Evolutionary conservation across 1,140 invertebrate species (phyloP), one percentile per base, ranked within the genome.

Genomic region (Maconellicoccus hirsutus): DNA sequence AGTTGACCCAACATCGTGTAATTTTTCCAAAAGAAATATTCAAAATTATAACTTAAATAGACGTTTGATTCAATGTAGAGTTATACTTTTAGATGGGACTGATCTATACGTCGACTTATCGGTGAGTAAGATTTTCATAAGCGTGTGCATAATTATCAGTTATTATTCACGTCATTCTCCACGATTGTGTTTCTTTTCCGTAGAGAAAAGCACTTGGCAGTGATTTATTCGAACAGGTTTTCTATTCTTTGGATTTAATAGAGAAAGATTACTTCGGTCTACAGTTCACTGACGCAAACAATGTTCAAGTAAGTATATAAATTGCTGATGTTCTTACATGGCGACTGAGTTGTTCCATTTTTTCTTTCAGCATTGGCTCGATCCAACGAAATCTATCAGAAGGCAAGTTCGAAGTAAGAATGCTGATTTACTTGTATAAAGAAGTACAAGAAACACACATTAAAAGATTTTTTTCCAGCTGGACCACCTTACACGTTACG

Each of bases 241-340:
- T 98, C 82, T 97, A 97, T 81, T 92, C 93, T 52, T 81, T 98
- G 77, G 96, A 98, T 79, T 83, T 99, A 63, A 94, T 98, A 74
- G 98, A 99, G 80, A 98, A 96, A 80, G 97, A 99, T 82, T 99
- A 99, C 79, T 99, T 99, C 86, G 97, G 96, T 14, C 81, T 99
- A 23, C 96, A 98, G 80, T 99, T 91, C 78, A 98, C 94, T 23
- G 97, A 99, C 81, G 89, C 89, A 23, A 94, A 94, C 80, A 91
- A 94, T 84, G 91, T 94, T 0, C 79, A 81, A 76, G 81, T 82
- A 76, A 75, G n/a, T 52, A 16, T 52, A 8, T 19, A 16, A 52
- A 52, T 16, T 16, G n/a, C 33, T 38, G 33, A 38, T 14, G 14
- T 38, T 7, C 14, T 38, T 38, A 7, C 33, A 38, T 38, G 6